phyloP scores from a whole-genome alignment of 1,140 invertebrate genomes.

The Tetramorium parvispinum region DNA sequence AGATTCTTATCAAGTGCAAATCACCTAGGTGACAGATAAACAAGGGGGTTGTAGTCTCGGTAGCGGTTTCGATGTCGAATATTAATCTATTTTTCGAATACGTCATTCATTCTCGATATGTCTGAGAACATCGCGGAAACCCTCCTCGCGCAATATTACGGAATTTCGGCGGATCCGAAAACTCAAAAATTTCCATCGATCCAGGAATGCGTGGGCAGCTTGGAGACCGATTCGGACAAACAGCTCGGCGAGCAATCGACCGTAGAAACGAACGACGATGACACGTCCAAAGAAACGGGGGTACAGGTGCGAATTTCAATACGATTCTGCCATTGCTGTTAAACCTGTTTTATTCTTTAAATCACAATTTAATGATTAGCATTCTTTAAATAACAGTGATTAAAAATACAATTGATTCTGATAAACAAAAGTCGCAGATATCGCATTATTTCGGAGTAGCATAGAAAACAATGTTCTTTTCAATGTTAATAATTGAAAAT shows the following conservation, averaged over 20 bases:
- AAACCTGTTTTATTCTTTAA: not conserved
- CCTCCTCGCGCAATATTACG: slow-evolving; percentile 63
- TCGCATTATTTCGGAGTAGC: not conserved
- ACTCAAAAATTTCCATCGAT: slow-evolving; percentile 47
- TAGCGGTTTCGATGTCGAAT: not conserved
- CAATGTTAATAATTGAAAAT: not conserved
- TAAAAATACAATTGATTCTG: not conserved
- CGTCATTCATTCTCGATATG: slow-evolving; percentile 12
- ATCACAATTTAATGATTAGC: too few species aligned
- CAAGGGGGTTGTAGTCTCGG: slow-evolving; percentile 2
- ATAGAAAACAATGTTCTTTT: too few species aligned
- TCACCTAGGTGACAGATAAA: slow-evolving; percentile 64
- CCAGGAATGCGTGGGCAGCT: slow-evolving; percentile 27
- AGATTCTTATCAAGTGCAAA: not conserved
- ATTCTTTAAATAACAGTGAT: not conserved
- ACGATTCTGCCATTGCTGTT: not conserved
- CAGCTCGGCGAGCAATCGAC: slow-evolving; percentile 42
- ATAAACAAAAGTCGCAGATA: not conserved
- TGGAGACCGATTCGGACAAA: slow-evolving; percentile 9
- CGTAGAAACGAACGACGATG: slow-evolving; percentile 9
- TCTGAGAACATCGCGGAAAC: slow-evolving; percentile 32
- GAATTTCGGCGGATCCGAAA: slow-evolving; percentile 6
- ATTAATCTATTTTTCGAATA: not conserved
- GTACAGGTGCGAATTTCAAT: slow-evolving; percentile 9
- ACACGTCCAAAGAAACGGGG: not conserved